These are phyloP conservation scores for Leucophora obtusa DNA, from an alignment of 2,888 invertebrate genomes.

Conservation along the genomic window DNA sequence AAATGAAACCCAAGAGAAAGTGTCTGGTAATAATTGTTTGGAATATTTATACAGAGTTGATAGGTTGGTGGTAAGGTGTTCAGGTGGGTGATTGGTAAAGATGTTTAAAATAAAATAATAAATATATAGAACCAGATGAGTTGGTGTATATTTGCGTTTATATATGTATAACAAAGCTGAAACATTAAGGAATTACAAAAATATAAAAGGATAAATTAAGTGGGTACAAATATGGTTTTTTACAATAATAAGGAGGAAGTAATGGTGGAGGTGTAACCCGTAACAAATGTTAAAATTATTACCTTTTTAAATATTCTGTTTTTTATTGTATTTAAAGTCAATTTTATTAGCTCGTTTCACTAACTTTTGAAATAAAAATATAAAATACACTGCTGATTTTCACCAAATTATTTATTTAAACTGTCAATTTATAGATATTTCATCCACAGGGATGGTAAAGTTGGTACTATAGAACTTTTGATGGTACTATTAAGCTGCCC, in stretches of 20 bases:
- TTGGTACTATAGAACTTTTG: no score
- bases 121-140: conserved; percentile 48
- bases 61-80: conserved; percentile 50
- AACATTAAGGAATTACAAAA: conserved; percentile 33
- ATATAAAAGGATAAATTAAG: conserved; percentile 24
- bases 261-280: background rate
- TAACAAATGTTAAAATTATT: background rate
- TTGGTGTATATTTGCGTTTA: conserved; percentile 31
- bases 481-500: no score
- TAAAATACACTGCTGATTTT: no score
- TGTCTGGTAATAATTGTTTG: conserved; percentile 20
- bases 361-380: background rate
- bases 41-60: conserved; percentile 29
- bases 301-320: background rate
- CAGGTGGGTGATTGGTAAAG: conserved; percentile 46
- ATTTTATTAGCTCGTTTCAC: background rate
- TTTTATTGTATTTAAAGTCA: background rate
- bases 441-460: no score
- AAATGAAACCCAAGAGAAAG: background rate
- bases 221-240: background rate
- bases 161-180: conserved; percentile 33
- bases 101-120: conserved; percentile 41
- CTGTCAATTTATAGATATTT: no score
- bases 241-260: background rate
- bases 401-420: no score